These are phyloP conservation scores for Caenorhabditis panamensis DNA, from an alignment of 2,888 invertebrate genomes.

Conservation along the genomic window DNA sequence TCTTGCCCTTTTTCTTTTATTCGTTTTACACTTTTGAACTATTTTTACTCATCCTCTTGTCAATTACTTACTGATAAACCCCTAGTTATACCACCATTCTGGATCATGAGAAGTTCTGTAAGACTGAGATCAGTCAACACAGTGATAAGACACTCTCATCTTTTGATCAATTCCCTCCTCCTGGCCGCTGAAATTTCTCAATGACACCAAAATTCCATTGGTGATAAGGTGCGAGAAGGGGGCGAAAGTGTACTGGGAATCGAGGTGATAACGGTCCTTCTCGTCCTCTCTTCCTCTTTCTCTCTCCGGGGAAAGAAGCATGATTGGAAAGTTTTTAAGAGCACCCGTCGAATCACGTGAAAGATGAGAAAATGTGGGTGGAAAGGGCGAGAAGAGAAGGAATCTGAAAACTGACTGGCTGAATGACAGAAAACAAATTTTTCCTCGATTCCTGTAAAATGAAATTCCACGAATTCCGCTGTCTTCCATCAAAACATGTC, in stretches of 20 bases:
- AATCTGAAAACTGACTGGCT: background rate
- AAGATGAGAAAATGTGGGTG: background rate
- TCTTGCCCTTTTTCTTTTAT: conserved; percentile 27
- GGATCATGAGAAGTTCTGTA: too few species aligned
- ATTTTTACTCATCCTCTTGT: background rate
- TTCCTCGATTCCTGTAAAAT: background rate
- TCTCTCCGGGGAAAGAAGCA: conserved; percentile 1
- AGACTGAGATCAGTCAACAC: too few species aligned
- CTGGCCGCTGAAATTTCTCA: background rate
- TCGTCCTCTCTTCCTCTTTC: conserved; percentile 28
- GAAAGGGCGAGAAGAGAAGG: background rate
- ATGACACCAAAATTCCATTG: conserved; percentile 34
- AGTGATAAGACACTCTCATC: background rate
- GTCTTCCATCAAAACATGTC: background rate
- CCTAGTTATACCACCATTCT: too few species aligned
- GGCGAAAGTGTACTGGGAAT: conserved; percentile 29
- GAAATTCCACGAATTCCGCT: conserved; percentile 8
- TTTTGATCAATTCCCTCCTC: conserved; percentile 6
- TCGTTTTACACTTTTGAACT: background rate
- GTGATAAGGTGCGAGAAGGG: conserved; percentile 27
- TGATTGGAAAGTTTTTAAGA: background rate
- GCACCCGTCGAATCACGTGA: conserved; percentile 1
- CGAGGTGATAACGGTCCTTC: conserved; percentile 23
- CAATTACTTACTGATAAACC: background rate
- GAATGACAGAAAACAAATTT: background rate